Percentiles rank a stretch among this genome's conserved stretches.
phyloP scores from a whole-genome alignment of 2,113 vertebrate genomes.

The Podilymbus podiceps region DNA sequence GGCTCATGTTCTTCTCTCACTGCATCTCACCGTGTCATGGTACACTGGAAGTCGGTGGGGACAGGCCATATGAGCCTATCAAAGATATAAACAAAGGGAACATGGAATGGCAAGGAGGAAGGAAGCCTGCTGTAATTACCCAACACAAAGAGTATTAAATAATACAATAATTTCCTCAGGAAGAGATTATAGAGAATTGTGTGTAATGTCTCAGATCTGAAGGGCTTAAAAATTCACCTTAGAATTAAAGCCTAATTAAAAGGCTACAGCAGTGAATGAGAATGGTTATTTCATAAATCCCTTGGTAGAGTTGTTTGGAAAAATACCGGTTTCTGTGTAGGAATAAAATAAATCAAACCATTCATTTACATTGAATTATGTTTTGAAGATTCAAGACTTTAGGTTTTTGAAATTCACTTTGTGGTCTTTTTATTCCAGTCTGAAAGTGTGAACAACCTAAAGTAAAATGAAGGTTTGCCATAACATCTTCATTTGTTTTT shows the following conservation, averaged over 20 bases:
- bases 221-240: conserved; percentile 21
- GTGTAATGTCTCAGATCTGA: background rate
- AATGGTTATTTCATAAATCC: background rate
- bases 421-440: background rate
- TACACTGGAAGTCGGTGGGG: background rate
- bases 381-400: background rate
- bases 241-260: conserved; percentile 8
- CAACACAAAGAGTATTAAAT: background rate
- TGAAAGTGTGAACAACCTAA: background rate
- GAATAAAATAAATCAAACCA: background rate
- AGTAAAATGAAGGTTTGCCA: background rate
- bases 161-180: conserved; percentile 31
- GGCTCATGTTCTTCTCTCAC: background rate
- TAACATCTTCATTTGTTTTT: background rate
- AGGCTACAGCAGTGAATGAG: background rate
- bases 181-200: conserved; percentile 38
- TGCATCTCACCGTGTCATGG: background rate
- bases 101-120: background rate
- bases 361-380: background rate
- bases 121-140: background rate
- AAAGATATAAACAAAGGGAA: background rate
- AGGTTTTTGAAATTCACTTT: background rate
- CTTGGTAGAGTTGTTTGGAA: background rate
- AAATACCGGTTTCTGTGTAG: background rate
- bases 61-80: background rate